phyloP scores from a whole-genome alignment of 2,888 invertebrate species.

The Leistus spinibarbis region DNA sequence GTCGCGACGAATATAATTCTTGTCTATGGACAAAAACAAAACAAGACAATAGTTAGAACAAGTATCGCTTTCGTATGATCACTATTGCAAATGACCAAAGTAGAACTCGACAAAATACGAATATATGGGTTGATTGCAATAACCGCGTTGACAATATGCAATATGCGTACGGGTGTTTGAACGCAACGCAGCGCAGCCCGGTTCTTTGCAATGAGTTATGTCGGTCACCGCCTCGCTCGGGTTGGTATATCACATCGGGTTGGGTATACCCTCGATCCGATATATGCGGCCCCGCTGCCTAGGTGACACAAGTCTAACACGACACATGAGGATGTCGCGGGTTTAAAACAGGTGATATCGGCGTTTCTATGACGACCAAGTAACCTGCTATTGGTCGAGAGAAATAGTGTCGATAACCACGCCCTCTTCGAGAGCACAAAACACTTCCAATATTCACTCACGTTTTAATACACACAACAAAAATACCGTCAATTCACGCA shows the following conservation, averaged over 20 bases:
- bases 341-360: conserved; percentile 37
- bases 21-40: too few relatives aligned
- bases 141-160: background rate
- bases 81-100: background rate
- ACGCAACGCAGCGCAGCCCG: background rate
- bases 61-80: background rate
- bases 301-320: conserved; percentile 11
- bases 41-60: too few relatives aligned
- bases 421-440: conserved; percentile 46
- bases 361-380: conserved; percentile 53
- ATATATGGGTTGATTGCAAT: background rate
- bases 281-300: background rate
- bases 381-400: conserved; percentile 54
- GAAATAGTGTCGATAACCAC: conserved; percentile 55
- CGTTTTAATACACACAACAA: conserved; percentile 4
- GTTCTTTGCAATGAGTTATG: background rate
- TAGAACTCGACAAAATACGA: background rate
- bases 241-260: background rate
- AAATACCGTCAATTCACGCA: background rate
- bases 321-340: conserved; percentile 32
- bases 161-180: background rate
- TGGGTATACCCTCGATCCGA: background rate
- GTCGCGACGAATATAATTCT: too few relatives aligned
- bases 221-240: background rate
- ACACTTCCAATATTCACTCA: conserved; percentile 17